A percentile compares a stretch with the other conserved stretches of the same genome.
Evolutionary conservation across 2,113 vertebrate genomes (phyloP).

Genomic region (Polyodon spathula): DNA sequence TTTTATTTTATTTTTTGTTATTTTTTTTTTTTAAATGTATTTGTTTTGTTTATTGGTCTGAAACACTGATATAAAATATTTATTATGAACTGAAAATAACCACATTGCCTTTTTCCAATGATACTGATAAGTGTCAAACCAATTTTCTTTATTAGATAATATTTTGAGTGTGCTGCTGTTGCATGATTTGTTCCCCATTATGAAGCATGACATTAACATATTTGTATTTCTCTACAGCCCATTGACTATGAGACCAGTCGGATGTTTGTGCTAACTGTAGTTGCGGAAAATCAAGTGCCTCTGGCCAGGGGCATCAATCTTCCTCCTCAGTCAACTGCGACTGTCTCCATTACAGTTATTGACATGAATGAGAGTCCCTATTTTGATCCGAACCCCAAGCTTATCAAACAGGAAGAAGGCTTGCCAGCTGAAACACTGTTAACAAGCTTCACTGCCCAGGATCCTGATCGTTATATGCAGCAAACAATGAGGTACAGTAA

Average conservation of each 20-base stretch:
- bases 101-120: too few relatives aligned
- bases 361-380: conserved; percentile 93
- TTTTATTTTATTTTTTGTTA: too few relatives aligned
- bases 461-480: conserved; percentile 88
- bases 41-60: too few relatives aligned
- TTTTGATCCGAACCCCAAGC: conserved; percentile 84
- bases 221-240: conserved; percentile 50
- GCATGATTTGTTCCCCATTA: conserved; percentile 1
- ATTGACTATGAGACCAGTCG: conserved; percentile 86
- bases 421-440: conserved; percentile 63
- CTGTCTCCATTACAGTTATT: conserved; percentile 80
- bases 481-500: conserved; percentile 74
- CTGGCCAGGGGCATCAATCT: conserved; percentile 86
- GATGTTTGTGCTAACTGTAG: conserved; percentile 81
- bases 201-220: conserved; percentile 15
- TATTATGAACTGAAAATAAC: too few relatives aligned
- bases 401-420: conserved; percentile 81
- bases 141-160: background rate
- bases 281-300: conserved; percentile 80
- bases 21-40: too few relatives aligned
- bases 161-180: background rate
- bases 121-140: too few relatives aligned
- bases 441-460: conserved; percentile 79
- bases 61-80: too few relatives aligned
- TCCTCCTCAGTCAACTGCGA: conserved; percentile 90